Evolutionary conservation across 2,113 vertebrate species (phyloP).

Genomic region (Campylorhamphus procurvoides): DNA sequence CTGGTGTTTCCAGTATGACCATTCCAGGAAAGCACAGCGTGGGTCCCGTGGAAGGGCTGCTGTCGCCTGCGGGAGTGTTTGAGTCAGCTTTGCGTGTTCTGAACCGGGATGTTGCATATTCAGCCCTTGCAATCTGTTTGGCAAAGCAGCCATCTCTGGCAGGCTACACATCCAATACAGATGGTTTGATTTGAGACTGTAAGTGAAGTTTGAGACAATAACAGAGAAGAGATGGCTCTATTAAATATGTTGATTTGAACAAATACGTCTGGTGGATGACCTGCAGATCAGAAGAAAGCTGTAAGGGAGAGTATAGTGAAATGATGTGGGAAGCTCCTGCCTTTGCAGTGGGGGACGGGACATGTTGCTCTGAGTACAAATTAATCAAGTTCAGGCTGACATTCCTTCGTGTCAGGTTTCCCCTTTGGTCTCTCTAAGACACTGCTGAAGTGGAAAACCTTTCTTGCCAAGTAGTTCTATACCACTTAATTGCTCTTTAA

Average conservation of each 20-base stretch:
- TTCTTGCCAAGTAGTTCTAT: neutral
- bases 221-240: neutral
- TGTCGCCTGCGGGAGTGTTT: neutral
- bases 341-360: neutral
- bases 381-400: conserved; percentile 56
- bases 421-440: conserved; percentile 28
- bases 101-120: rapidly evolving
- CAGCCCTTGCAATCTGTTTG: neutral
- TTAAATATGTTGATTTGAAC: neutral
- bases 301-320: neutral
- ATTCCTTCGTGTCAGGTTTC: conserved; percentile 50
- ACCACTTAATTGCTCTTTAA: conserved; percentile 20
- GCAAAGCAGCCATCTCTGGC: neutral
- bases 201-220: neutral
- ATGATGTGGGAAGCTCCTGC: neutral
- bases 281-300: neutral
- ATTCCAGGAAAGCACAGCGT: neutral
- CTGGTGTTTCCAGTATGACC: neutral
- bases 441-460: neutral
- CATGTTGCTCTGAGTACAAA: neutral
- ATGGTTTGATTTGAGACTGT: neutral
- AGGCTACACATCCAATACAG: neutral
- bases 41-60: neutral
- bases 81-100: rapidly evolving
- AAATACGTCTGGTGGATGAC: neutral